Evolutionary conservation across 2,888 invertebrate species (phyloP), one percentile per base, ranked within the genome.

Genomic region (Lithophane leautieri): DNA sequence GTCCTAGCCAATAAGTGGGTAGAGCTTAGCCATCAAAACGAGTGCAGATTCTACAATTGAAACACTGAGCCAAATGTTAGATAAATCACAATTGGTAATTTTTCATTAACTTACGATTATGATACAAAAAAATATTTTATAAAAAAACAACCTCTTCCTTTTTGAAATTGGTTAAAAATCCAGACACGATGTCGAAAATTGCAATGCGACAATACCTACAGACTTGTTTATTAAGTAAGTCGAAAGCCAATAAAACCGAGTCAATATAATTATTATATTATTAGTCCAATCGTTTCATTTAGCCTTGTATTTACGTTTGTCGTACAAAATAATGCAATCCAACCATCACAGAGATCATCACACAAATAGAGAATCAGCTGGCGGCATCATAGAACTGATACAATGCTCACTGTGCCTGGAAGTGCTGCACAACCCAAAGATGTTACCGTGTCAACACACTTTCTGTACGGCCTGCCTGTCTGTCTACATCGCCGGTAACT

Each of bases 381-480:
- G 95, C 22, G 97, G 97, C 1, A 94, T 97, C 69, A 97, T 97
- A 88, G 97, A 97, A 77, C 88, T 97, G 75, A 95, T 97, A 25
- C 97, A 97, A 92, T 97, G 97, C 86, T 95, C 97, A 2, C 92
- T 97, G 52, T 97, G 97, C 78, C 90, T 97, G 79, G 97, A 97
- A 82, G 94, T 96, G 44, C 92, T 97, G 11, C 93, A 94, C 82
- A 95, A 97, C 62, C 97, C 97, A 1, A 97, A 97, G 90, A 97
- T 97, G 97, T 91, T 97, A 85, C 97, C 97, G 0, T 98, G 98
- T 86, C 97, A 97, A 86, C 97, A 98, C 88, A 97, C 97, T 1
- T 97, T 97, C 91, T 98, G 98, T 81, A 91, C 96, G 75, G 92
- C 95, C 3, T 98, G 98, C 85, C 92, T 98, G 47, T 95, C 96